phyloP scores from a whole-genome alignment of 2,888 invertebrate species.

The Dynastes grantii region DNA sequence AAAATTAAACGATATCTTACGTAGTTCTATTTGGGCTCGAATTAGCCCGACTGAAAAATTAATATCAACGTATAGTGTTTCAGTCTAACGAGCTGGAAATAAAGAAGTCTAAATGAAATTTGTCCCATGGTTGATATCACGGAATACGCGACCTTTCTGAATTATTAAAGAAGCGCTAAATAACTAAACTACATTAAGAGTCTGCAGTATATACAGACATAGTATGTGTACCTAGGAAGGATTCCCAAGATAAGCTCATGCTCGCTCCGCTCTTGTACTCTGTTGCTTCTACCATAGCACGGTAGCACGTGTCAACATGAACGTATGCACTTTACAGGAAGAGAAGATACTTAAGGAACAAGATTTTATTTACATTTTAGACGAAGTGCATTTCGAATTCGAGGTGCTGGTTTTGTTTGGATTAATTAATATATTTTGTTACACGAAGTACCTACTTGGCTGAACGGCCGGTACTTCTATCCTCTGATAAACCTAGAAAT shows the following conservation, averaged over 20 bases:
- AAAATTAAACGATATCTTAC: too few species aligned
- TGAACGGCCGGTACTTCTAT: too few species aligned
- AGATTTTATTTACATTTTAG: too few species aligned
- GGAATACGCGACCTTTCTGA: background rate
- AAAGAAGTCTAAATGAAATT: slow-evolving; percentile 20
- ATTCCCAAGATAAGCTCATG: slow-evolving; percentile 8
- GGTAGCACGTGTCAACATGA: background rate
- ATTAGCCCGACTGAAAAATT: background rate
- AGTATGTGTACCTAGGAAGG: background rate
- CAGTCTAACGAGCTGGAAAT: background rate
- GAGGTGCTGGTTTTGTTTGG: too few species aligned
- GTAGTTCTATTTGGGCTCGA: too few species aligned
- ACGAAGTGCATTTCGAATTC: too few species aligned
- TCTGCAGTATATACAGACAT: background rate
- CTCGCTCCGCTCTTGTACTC: background rate
- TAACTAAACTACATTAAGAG: slow-evolving; percentile 25
- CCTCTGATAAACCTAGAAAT: too few species aligned
- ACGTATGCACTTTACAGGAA: too few species aligned
- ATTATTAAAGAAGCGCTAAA: slow-evolving; percentile 1
- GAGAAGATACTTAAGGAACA: too few species aligned
- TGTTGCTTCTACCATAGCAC: background rate
- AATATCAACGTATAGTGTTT: background rate
- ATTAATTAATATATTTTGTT: too few species aligned
- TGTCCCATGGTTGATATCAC: slow-evolving; percentile 8
- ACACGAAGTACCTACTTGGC: too few species aligned